phyloP scores from a whole-genome alignment of 1,140 invertebrate genomes.

The Zophobas morio region DNA sequence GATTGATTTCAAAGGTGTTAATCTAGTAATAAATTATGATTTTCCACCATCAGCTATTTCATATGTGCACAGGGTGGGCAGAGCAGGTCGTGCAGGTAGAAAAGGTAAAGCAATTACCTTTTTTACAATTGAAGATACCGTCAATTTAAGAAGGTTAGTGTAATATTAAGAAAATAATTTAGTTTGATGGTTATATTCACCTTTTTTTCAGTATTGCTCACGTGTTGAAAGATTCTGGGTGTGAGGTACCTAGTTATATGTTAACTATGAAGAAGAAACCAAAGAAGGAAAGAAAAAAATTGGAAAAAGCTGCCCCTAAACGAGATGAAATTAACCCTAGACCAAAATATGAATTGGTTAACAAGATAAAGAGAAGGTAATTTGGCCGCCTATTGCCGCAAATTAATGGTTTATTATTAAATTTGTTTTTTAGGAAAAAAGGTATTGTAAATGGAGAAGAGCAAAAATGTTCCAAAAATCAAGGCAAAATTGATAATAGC shows the following conservation, averaged over 20 bases:
- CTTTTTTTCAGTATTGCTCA: slow-evolving; percentile 82
- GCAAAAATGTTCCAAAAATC: neutral
- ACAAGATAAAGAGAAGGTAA: slow-evolving; percentile 10
- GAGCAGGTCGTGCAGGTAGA: slow-evolving; percentile 94
- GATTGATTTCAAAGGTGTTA: slow-evolving; percentile 98
- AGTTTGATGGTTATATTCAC: neutral
- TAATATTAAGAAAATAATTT: slow-evolving; percentile 10
- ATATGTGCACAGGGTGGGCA: slow-evolving; percentile 92
- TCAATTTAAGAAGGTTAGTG: slow-evolving; percentile 84
- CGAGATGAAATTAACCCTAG: slow-evolving; percentile 62
- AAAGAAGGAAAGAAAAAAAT: slow-evolving; percentile 76
- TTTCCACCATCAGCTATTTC: slow-evolving; percentile 93
- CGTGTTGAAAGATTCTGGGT: slow-evolving; percentile 90
- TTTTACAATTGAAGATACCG: slow-evolving; percentile 91
- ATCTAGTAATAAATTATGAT: slow-evolving; percentile 98
- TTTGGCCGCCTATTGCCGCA: too few relatives aligned
- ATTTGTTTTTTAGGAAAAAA: neutral
- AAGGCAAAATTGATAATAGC: neutral
- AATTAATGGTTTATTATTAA: too few relatives aligned
- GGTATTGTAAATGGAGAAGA: neutral
- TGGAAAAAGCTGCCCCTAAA: slow-evolving; percentile 58
- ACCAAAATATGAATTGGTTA: slow-evolving; percentile 50
- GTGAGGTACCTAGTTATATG: slow-evolving; percentile 92
- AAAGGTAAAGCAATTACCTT: slow-evolving; percentile 93
- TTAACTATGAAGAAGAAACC: slow-evolving; percentile 82